Base-by-base conservation (phyloP, 2,797 vertebrate species). In the Columba guinea region DNA sequence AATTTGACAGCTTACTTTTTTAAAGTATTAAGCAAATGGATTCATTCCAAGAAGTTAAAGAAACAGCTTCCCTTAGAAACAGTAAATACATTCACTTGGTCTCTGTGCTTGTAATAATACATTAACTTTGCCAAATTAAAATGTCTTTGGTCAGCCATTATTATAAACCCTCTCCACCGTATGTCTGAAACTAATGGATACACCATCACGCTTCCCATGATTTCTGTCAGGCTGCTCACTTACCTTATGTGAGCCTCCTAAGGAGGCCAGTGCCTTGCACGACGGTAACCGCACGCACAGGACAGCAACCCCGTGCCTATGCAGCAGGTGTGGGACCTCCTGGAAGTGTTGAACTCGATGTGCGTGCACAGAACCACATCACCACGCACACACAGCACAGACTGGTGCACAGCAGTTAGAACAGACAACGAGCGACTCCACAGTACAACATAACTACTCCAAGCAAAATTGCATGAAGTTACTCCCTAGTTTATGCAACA, bases 191-290 rank as follows among this genome's bases (percentile, higher is more conserved):
- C 7, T 1, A 51, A 26, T 7, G 32, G 2, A 63, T 3, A 48
- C 30, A 71, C 11, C 53, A 37, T 5, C 32, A 58, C 7, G 26
- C 7, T 58, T 44, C 4, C 41, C 74, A 48, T 0, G 4, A 19
- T 5, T 73, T 51, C 44, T 64, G 67, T 44, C 59, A 63, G 55
- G 75, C 56, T 63, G 13, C 41, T 80, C 83, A 96, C 96, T 96
- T 96, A 96, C 95, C 95, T 95, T 78, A 37, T 0, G 1, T 10
- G 49, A 83, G 89, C 34, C 81, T 73, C 37, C 0, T 0, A 62
- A 69, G 35, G 55, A 28, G 59, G 84, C 46, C 70, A 78, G 15
- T 71, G 89, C 77, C 88, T 51, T 79, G 59, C 53, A 16, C 14
- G 77, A 48, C 5, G 76, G 41, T 48, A 69, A 27, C 79, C 48